phyloP scores from a whole-genome alignment of 2,113 vertebrate species.

The Megaceryle maxima region DNA sequence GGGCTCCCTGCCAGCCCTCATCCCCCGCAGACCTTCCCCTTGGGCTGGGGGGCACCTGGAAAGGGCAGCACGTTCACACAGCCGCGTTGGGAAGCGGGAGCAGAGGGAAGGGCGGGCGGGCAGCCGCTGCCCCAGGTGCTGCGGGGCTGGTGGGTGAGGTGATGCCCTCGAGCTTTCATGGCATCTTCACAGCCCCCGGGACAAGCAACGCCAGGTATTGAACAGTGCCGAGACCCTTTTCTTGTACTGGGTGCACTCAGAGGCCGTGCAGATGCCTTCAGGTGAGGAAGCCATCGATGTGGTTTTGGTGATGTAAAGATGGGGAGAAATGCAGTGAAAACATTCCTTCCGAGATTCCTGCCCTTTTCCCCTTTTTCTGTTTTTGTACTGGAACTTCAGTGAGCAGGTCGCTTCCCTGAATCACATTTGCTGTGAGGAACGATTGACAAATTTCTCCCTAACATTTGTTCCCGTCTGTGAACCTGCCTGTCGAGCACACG shows the following conservation, averaged over 20 bases:
- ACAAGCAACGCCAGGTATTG: not conserved
- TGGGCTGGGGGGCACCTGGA: not conserved
- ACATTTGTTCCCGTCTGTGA: not conserved
- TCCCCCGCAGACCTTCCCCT: not conserved
- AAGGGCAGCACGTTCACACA: not conserved
- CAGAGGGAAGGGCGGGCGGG: not conserved
- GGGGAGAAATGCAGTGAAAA: not conserved
- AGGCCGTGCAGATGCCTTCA: not conserved
- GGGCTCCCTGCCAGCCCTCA: not conserved
- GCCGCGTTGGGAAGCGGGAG: accelerated
- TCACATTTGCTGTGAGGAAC: not conserved
- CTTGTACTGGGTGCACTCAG: not conserved
- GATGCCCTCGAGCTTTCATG: not conserved
- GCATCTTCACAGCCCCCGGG: not conserved
- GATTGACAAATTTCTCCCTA: not conserved
- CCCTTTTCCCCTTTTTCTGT: not conserved
- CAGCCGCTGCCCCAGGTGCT: accelerated
- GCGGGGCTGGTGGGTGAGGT: not conserved
- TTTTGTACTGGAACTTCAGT: not conserved
- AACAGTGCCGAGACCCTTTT: not conserved
- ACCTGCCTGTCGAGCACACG: not conserved
- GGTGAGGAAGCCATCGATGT: not conserved
- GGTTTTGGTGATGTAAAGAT: not conserved
- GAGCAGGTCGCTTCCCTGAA: not conserved
- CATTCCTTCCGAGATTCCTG: not conserved